Conservation (phyloP, 2,888 invertebrate genomes). For the Leptarthrus brevirostris region DNA sequence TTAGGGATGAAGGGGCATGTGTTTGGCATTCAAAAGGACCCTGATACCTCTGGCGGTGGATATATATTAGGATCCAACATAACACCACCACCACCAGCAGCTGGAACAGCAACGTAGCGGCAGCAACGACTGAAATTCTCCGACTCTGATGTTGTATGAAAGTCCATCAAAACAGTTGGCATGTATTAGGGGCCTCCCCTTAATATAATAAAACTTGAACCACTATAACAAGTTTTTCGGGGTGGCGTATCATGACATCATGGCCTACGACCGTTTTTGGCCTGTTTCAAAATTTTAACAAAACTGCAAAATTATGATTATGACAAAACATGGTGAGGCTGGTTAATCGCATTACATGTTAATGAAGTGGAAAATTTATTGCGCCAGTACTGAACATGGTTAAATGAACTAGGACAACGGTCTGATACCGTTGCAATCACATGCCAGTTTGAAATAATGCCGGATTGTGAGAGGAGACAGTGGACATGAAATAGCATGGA, state of each 20-base stretch:
- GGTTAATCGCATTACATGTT: conserved; percentile 62
- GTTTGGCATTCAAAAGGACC: conserved; percentile 47
- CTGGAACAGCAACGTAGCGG: no score
- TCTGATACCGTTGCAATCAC: conserved; percentile 22
- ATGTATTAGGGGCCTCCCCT: conserved; percentile 27
- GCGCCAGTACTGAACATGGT: conserved; percentile 22
- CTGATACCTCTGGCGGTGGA: background rate
- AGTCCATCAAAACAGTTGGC: conserved; percentile 40
- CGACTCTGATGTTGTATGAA: background rate
- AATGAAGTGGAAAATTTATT: conserved; percentile 62
- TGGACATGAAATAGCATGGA: background rate
- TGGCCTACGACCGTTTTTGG: conserved; percentile 44
- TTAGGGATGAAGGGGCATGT: conserved; percentile 45
- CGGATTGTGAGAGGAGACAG: background rate
- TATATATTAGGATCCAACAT: background rate
- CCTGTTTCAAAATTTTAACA: conserved; percentile 45
- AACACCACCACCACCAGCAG: no score
- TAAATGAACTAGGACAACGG: conserved; percentile 45
- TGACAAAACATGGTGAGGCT: conserved; percentile 49
- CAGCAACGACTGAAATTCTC: background rate
- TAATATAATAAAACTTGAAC: conserved; percentile 14
- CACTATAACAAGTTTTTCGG: conserved; percentile 46
- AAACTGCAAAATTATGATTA: conserved; percentile 51
- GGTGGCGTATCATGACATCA: conserved; percentile 33
- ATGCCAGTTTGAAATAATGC: conserved; percentile 1